Conservation (phyloP, 2,888 invertebrate genomes). For the Gryllus longicercus region DNA sequence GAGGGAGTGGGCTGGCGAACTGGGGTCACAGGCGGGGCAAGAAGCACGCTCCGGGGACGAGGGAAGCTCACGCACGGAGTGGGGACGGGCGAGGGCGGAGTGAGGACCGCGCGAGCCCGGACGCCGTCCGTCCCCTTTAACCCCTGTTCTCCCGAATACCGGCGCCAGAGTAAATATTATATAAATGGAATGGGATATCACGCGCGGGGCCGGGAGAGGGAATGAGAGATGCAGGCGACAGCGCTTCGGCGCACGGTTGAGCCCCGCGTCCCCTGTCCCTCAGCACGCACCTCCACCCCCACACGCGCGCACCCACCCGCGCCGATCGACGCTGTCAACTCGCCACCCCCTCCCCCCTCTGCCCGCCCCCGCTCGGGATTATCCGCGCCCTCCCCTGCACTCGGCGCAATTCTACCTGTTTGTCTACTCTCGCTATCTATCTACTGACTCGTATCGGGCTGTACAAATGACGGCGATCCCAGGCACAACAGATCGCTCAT, state of each 20-base stretch:
- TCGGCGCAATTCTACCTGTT: no score
- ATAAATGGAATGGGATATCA: neutral
- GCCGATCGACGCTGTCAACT: neutral
- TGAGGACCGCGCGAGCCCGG: no score
- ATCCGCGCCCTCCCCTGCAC: no score
- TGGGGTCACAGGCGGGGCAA: neutral
- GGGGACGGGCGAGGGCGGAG: no score
- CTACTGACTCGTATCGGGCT: no score
- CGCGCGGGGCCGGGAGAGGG: neutral
- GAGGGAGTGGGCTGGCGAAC: neutral
- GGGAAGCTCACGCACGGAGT: no score
- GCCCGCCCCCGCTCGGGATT: no score
- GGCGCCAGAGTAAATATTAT: neutral
- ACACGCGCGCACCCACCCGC: neutral
- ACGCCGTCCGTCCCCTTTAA: neutral
- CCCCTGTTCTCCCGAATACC: neutral
- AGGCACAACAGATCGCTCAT: no score
- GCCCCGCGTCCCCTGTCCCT: neutral
- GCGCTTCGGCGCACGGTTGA: neutral
- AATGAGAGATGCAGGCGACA: neutral
- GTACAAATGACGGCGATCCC: no score
- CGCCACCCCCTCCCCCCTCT: no score
- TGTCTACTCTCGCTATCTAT: no score
- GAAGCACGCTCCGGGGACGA: no score
- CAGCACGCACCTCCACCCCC: neutral